Evolutionary conservation across 2,113 vertebrate species (phyloP).

Genomic region (Fregetta grallaria): DNA sequence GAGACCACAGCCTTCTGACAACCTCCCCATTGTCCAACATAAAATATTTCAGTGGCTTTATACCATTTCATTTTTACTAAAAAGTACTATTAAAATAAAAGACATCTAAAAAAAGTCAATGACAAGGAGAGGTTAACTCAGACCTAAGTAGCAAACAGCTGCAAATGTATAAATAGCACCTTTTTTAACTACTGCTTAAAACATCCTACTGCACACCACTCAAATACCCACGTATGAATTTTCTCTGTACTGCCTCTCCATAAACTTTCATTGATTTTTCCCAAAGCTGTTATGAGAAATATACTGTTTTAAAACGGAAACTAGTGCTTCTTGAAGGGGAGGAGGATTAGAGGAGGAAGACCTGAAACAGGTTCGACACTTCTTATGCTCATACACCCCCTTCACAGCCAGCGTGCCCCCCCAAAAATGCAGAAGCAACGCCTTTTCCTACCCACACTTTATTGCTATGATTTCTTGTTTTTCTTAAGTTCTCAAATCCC

Average conservation of each 20-base stretch:
- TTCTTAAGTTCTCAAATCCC: background rate
- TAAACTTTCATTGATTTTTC: background rate
- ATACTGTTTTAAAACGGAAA: background rate
- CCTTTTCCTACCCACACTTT: background rate
- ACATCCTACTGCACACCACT: background rate
- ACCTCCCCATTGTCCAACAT: background rate
- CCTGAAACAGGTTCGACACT: background rate
- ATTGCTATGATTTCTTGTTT: background rate
- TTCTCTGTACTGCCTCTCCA: background rate
- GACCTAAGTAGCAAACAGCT: background rate
- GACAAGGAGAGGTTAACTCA: background rate
- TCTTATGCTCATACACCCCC: background rate
- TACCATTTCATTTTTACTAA: background rate
- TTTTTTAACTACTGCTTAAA: background rate
- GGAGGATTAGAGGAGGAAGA: background rate
- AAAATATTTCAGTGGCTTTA: background rate
- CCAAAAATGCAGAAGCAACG: background rate
- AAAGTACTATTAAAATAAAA: background rate
- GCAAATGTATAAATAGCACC: background rate
- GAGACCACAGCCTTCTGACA: background rate
- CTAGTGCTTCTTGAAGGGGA: background rate
- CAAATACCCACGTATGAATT: background rate
- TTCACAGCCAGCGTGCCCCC: background rate
- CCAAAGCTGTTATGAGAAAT: background rate
- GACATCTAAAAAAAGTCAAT: background rate